A percentile compares a stretch with the other conserved stretches of the same genome.
Evolutionary conservation across 2,797 vertebrate genomes (phyloP).

Genomic region (Dipus sagitta): DNA sequence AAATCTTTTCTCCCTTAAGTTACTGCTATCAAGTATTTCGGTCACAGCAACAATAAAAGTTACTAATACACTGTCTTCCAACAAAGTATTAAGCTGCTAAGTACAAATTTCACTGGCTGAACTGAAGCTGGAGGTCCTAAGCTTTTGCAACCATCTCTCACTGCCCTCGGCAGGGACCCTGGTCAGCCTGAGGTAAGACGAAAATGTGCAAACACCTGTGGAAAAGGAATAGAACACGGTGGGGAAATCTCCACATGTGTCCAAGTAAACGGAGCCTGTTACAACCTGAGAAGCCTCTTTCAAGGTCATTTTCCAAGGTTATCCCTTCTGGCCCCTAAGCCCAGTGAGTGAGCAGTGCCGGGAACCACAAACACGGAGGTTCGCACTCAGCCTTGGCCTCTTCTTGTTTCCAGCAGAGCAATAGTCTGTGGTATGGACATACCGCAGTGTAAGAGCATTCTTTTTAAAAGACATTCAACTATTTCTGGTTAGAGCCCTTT

Average conservation of each 20-base stretch:
- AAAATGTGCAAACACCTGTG: neutral
- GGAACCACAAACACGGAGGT: neutral
- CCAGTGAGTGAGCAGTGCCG: neutral
- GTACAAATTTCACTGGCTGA: neutral
- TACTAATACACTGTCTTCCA: neutral
- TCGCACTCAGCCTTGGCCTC: neutral
- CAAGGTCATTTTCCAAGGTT: neutral
- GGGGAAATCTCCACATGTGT: neutral
- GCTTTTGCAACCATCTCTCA: neutral
- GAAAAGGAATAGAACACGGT: neutral
- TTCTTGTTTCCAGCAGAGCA: slow-evolving; percentile 27
- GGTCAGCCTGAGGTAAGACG: neutral
- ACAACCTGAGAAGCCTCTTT: neutral
- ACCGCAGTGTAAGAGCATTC: neutral
- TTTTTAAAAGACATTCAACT: neutral
- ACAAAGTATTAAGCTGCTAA: slow-evolving; percentile 16
- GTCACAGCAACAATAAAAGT: neutral
- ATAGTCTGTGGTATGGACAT: neutral
- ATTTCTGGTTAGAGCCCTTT: neutral
- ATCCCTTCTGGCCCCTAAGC: neutral
- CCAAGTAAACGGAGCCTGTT: neutral
- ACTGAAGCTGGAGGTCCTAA: neutral
- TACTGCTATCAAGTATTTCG: neutral
- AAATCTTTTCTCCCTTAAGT: neutral
- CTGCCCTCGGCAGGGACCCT: neutral